Percentiles rank a stretch among this genome's conserved stretches.
These are phyloP conservation scores for Thereva nobilitata DNA, from an alignment of 2,888 invertebrate species.

Conservation along the genomic window DNA sequence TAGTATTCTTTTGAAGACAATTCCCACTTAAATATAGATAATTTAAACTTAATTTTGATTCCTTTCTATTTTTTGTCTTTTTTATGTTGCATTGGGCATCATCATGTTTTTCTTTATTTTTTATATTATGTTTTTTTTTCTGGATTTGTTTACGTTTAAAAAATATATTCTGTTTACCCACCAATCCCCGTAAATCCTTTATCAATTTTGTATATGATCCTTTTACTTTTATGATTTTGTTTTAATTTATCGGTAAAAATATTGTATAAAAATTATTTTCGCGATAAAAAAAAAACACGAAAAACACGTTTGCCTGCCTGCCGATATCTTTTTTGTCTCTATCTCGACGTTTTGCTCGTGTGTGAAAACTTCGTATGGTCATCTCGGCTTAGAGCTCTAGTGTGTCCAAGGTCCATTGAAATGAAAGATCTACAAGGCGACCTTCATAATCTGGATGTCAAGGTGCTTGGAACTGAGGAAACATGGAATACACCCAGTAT, in stretches of 20 bases:
- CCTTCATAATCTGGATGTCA: slow-evolving; percentile 71
- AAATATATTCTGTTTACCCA: no score
- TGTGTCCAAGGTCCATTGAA: slow-evolving; percentile 60
- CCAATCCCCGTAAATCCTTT: no score
- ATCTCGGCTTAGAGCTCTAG: slow-evolving; percentile 56
- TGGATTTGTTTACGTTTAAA: no score
- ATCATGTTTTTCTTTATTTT: no score
- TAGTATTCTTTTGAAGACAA: no score
- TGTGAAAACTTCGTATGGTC: slow-evolving; percentile 47
- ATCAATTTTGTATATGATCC: no score
- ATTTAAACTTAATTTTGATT: no score
- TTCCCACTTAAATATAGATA: no score
- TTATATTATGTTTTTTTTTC: no score
- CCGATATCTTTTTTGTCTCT: slow-evolving; percentile 46
- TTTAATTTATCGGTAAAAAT: slow-evolving; percentile 9
- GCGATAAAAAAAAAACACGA: slow-evolving; percentile 41
- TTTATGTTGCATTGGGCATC: no score
- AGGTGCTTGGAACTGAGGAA: slow-evolving; percentile 80
- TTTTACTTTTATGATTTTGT: neutral
- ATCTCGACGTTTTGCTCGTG: slow-evolving; percentile 46
- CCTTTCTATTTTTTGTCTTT: no score
- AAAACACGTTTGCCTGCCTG: slow-evolving; percentile 46
- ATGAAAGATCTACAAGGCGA: slow-evolving; percentile 61
- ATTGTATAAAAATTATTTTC: slow-evolving; percentile 22
- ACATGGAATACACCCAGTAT: slow-evolving; percentile 87